These are phyloP conservation scores for Carduelis carduelis DNA, from an alignment of 2,797 vertebrate species.

Conservation along the genomic window DNA sequence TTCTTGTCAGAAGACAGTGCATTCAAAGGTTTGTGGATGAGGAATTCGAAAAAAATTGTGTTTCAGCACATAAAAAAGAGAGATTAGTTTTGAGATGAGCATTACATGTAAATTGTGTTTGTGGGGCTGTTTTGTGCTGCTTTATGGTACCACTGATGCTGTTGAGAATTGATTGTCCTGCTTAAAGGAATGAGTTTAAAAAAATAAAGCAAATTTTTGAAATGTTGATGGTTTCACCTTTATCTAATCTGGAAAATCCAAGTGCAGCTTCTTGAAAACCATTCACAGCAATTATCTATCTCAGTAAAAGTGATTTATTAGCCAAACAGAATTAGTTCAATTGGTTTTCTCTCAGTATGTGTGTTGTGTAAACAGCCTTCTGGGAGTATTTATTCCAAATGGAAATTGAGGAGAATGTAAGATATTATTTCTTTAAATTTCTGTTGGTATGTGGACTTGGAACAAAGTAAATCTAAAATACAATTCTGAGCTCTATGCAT, in stretches of 20 bases:
- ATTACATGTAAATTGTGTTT: not conserved
- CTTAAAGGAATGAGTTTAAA: not conserved
- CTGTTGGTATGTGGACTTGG: not conserved
- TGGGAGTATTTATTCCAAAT: not conserved
- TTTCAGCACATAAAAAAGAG: not conserved
- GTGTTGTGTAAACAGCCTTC: not conserved
- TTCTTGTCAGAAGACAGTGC: not conserved
- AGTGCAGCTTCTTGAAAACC: not conserved
- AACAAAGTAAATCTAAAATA: not conserved
- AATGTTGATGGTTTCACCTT: not conserved
- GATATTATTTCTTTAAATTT: not conserved
- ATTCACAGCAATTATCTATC: not conserved
- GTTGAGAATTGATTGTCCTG: not conserved
- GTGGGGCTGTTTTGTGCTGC: not conserved
- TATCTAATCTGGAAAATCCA: not conserved
- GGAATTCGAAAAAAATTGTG: not conserved
- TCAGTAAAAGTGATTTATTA: not conserved
- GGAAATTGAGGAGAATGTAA: not conserved
- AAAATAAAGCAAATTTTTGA: not conserved
- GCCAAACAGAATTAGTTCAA: not conserved
- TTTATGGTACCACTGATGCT: not conserved
- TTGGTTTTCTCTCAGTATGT: not conserved
- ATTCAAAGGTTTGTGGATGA: not conserved
- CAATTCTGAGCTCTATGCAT: not conserved
- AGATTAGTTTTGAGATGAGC: not conserved